Evolutionary conservation across 1,140 invertebrate genomes (phyloP).

Genomic region (Physella acuta): DNA sequence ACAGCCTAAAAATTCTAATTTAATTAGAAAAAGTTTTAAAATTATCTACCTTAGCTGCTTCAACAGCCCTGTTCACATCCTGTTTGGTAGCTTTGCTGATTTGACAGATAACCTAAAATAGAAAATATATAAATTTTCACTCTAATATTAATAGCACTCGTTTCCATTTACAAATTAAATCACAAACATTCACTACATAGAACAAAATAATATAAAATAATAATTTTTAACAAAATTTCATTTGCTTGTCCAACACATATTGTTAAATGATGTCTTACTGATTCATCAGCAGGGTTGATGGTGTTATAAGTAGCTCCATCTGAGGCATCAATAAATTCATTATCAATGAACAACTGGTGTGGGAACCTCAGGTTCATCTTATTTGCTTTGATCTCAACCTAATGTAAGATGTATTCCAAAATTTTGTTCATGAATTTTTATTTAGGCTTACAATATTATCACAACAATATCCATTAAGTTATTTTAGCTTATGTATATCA

Average conservation of each 20-base stretch:
- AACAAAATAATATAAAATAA: no score
- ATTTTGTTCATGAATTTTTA: not conserved
- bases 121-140: no score
- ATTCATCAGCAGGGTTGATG: constrained; percentile 85
- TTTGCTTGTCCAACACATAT: no score
- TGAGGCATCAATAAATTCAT: constrained; percentile 81
- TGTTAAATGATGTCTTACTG: constrained; percentile 62
- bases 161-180: no score
- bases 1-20: constrained; percentile 11
- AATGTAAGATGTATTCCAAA: not conserved
- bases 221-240: no score
- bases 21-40: not conserved
- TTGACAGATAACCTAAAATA: constrained; percentile 62
- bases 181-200: no score
- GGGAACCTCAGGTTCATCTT: constrained; percentile 83
- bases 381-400: constrained; percentile 71
- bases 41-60: constrained; percentile 71
- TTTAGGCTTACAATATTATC: not conserved
- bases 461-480: not conserved
- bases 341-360: constrained; percentile 85
- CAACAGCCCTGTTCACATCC: constrained; percentile 86
- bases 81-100: constrained; percentile 75
- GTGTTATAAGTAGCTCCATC: constrained; percentile 67
- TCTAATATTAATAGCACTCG: no score
- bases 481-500: no score